Evolutionary conservation across 2,888 invertebrate species (phyloP).

Genomic region (Asteroscopus sphinx): DNA sequence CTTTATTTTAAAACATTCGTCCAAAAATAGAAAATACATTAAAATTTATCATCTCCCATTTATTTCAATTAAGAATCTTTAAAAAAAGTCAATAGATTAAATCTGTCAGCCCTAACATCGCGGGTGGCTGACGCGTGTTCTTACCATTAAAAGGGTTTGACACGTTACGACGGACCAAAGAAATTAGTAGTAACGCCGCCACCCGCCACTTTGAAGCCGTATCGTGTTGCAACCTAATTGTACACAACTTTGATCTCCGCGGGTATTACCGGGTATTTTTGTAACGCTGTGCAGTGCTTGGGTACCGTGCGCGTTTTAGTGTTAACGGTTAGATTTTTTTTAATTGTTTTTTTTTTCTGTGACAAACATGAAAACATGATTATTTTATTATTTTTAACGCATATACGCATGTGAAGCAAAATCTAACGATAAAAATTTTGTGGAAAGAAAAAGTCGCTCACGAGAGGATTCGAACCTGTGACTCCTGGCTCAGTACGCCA

Average conservation of each 20-base stretch:
- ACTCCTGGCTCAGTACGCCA: no score
- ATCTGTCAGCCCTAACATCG: conserved; percentile 62
- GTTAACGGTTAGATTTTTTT: conserved; percentile 21
- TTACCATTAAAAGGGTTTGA: conserved; percentile 81
- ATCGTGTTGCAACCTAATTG: conserved; percentile 75
- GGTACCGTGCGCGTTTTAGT: conserved; percentile 42
- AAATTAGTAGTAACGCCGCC: conserved; percentile 71
- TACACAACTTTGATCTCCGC: conserved; percentile 81
- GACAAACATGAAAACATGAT: no score
- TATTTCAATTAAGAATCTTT: not conserved
- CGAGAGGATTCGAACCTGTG: no score
- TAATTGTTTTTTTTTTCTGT: not conserved
- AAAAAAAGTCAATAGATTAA: conserved; percentile 21
- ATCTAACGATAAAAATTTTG: no score
- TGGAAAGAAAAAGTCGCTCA: no score
- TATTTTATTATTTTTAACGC: no score
- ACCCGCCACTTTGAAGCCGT: conserved; percentile 54
- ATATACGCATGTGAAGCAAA: no score
- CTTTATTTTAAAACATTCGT: no score
- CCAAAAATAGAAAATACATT: no score
- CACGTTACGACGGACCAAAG: conserved; percentile 78
- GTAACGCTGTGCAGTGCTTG: conserved; percentile 32
- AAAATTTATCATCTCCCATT: no score
- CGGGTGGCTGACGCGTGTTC: conserved; percentile 74
- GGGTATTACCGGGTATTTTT: conserved; percentile 69